Conservation (phyloP, 2,888 invertebrate genomes). For the Meliscaeva auricollis region DNA sequence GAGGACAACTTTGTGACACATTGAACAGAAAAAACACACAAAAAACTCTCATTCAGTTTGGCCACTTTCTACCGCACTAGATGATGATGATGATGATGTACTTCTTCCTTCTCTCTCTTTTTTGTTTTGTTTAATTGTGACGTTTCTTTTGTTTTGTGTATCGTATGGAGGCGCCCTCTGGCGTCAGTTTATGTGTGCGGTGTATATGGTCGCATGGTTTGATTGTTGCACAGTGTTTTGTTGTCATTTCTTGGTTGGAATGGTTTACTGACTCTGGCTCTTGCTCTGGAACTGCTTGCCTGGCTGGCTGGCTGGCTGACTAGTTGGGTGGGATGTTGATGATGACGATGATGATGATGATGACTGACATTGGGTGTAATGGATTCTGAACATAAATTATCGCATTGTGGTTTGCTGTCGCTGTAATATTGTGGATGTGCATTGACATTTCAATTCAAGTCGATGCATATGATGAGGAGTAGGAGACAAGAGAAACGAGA, state of each 20-base stretch:
- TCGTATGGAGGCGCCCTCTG: slow-evolving; percentile 19
- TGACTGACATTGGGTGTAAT: slow-evolving; percentile 72
- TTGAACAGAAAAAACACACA: no score
- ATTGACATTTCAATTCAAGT: slow-evolving; percentile 67
- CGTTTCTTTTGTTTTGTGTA: slow-evolving; percentile 34
- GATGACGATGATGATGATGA: slow-evolving; percentile 60
- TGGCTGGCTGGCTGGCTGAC: no score
- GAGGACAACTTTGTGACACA: slow-evolving; percentile 59
- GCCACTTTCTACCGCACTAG: slow-evolving; percentile 19
- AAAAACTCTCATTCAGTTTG: slow-evolving; percentile 21
- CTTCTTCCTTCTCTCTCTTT: neutral
- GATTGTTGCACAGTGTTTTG: slow-evolving; percentile 50
- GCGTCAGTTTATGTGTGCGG: slow-evolving; percentile 38
- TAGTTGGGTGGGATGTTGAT: slow-evolving; percentile 51
- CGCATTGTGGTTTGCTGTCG: slow-evolving; percentile 63
- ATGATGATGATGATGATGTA: slow-evolving; percentile 4
- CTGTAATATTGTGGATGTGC: slow-evolving; percentile 62
- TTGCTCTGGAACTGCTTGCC: neutral
- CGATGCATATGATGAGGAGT: neutral
- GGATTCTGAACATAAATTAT: slow-evolving; percentile 74
- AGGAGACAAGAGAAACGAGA: neutral
- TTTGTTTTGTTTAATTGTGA: slow-evolving; percentile 1
- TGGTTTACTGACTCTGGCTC: neutral
- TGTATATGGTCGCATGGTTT: slow-evolving; percentile 24
- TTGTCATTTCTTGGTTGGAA: slow-evolving; percentile 43